A percentile compares a stretch with the other conserved stretches of the same genome.
These are phyloP conservation scores for Macquaria ambigua DNA, from an alignment of 2,113 vertebrate genomes.

Conservation along the genomic window DNA sequence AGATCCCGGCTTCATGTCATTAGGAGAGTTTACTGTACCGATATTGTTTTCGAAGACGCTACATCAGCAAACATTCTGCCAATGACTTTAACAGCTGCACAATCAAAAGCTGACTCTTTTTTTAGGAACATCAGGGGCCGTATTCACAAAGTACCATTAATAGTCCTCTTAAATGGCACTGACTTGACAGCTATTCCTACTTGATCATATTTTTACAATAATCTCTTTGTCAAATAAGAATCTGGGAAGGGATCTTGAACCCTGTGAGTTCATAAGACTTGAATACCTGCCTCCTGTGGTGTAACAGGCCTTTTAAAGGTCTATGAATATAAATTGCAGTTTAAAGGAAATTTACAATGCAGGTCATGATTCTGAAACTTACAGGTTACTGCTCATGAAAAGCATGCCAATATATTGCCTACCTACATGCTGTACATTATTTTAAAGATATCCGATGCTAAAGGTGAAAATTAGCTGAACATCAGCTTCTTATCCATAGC, in stretches of 20 bases:
- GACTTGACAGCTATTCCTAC: slow-evolving; percentile 26
- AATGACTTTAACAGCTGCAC: not conserved
- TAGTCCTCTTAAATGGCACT: not conserved
- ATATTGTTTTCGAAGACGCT: slow-evolving; percentile 23
- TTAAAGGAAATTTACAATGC: slow-evolving; percentile 51
- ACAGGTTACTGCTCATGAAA: slow-evolving; percentile 28
- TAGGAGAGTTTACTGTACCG: slow-evolving; percentile 23
- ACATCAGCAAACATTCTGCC: slow-evolving; percentile 14
- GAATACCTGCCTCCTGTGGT: slow-evolving; percentile 49
- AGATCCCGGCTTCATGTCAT: slow-evolving; percentile 32
- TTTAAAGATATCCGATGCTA: slow-evolving; percentile 26
- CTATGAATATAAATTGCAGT: slow-evolving; percentile 73
- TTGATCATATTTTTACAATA: slow-evolving; percentile 25
- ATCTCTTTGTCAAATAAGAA: slow-evolving; percentile 42
- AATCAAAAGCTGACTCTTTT: not conserved
- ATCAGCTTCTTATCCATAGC: not conserved
- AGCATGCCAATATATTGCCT: slow-evolving; percentile 3
- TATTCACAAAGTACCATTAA: not conserved
- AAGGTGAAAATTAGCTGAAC: slow-evolving; percentile 29
- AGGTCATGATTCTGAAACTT: slow-evolving; percentile 51
- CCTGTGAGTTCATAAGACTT: slow-evolving; percentile 48
- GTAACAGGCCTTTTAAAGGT: slow-evolving; percentile 60
- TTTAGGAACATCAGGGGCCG: not conserved
- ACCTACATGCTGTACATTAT: not conserved
- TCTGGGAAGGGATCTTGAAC: slow-evolving; percentile 30